Percentiles rank a stretch among this genome's conserved stretches.
Evolutionary conservation across 2,797 vertebrate genomes (phyloP).

Genomic region (Alauda arvensis): DNA sequence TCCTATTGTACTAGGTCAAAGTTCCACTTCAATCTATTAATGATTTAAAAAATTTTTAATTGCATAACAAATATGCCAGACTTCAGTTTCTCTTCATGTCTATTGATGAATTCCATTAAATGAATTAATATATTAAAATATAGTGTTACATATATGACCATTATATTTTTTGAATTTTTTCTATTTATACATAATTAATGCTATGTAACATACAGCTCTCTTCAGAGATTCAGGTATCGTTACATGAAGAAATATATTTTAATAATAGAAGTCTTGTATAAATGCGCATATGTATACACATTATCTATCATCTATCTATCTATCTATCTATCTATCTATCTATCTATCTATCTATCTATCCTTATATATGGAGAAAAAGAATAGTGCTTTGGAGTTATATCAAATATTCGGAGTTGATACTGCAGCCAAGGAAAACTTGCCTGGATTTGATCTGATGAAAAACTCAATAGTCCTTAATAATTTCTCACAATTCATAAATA

Average conservation of each 20-base stretch:
- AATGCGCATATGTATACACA: background rate
- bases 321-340: background rate
- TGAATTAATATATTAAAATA: background rate
- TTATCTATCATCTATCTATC: background rate
- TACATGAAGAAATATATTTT: background rate
- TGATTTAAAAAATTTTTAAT: background rate
- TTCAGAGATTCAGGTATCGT: background rate
- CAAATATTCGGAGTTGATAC: background rate
- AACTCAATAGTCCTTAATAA: background rate
- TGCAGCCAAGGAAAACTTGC: background rate
- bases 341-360: background rate
- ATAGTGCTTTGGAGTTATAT: background rate
- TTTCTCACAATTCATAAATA: background rate
- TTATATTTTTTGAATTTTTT: rapidly evolving
- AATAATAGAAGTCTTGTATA: background rate
- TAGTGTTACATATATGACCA: background rate
- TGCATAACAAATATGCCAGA: background rate
- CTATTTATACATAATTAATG: background rate
- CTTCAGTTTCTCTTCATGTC: background rate
- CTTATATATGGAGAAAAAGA: background rate
- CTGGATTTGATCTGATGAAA: background rate
- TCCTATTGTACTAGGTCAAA: background rate
- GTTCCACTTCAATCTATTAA: background rate
- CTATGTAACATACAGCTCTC: background rate
- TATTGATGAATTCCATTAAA: background rate